phyloP scores from a whole-genome alignment of 2,113 vertebrate species.

The Circaetus gallicus region DNA sequence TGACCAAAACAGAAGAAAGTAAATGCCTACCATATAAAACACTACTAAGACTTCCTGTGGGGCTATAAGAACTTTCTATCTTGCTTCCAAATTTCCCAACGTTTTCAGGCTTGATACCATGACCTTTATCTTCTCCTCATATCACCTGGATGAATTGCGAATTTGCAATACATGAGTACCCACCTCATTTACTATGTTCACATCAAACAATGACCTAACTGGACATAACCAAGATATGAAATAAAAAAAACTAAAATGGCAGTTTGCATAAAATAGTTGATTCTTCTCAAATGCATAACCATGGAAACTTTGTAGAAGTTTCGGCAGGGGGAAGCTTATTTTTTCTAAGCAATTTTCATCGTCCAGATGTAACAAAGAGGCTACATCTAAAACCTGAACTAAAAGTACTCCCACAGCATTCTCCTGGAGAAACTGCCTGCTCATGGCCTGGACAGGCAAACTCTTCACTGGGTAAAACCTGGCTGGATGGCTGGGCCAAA shows the following conservation, averaged over 20 bases:
- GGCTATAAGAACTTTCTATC: background rate
- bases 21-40: background rate
- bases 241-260: too few relatives aligned
- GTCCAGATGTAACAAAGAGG: background rate
- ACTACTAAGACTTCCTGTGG: background rate
- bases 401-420: background rate
- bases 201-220: background rate
- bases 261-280: background rate
- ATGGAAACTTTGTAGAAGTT: background rate
- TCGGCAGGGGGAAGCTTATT: background rate
- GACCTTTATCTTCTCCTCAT: background rate
- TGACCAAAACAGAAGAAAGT: background rate
- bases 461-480: background rate
- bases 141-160: background rate
- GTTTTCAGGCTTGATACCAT: background rate
- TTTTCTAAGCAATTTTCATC: background rate
- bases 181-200: background rate
- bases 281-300: background rate
- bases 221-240: background rate
- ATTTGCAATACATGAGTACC: accelerated
- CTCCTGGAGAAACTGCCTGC: background rate
- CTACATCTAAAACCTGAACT: background rate
- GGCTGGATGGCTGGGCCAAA: background rate
- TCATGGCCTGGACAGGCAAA: background rate
- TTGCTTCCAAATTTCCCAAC: background rate